Evolutionary conservation across 2,113 vertebrate species (phyloP).

Genomic region (Hipposideros armiger): DNA sequence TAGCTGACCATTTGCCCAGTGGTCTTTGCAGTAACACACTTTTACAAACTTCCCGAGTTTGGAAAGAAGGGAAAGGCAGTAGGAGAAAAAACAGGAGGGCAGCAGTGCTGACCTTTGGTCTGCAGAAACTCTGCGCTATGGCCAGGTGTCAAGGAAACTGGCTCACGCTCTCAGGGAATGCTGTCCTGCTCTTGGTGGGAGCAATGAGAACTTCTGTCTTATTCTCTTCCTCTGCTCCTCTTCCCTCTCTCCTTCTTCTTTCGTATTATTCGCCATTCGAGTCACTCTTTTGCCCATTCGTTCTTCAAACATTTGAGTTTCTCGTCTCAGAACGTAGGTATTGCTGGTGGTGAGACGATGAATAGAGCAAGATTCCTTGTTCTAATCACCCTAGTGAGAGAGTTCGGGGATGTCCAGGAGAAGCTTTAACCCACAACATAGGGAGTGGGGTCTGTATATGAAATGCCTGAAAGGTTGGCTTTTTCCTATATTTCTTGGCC

Average conservation of each 20-base stretch:
- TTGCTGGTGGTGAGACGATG: neutral
- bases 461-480: neutral
- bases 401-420: neutral
- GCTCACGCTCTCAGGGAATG: neutral
- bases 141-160: neutral
- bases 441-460: neutral
- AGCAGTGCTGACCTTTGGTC: neutral
- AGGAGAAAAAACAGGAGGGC: neutral
- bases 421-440: neutral
- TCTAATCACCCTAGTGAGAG: neutral
- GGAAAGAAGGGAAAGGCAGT: neutral
- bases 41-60: conserved; percentile 15
- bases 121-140: neutral
- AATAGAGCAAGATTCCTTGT: neutral
- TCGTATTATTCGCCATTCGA: neutral
- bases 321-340: neutral
- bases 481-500: neutral
- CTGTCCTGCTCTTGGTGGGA: neutral
- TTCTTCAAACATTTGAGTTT: neutral
- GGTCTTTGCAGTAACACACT: conserved; percentile 41
- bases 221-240: neutral
- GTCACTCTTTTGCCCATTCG: neutral
- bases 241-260: neutral
- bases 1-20: conserved; percentile 32
- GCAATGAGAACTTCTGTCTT: neutral